Evolutionary conservation across 53 echinoderm and acorn worm species (phyloP).

Genomic region (Glandiceps talaboti): DNA sequence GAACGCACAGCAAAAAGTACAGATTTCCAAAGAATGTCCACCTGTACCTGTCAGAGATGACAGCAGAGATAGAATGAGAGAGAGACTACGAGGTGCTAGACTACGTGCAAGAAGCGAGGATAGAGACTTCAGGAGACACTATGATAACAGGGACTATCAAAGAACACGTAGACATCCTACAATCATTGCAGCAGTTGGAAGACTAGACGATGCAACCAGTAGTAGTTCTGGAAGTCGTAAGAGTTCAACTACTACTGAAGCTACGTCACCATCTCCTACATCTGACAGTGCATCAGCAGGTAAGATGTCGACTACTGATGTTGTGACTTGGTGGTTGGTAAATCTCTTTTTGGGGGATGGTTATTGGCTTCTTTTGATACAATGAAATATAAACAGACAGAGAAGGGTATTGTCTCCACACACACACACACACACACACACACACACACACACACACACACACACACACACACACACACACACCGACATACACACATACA

Average conservation of each 20-base stretch:
- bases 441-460: too few species aligned
- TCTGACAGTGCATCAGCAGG: neutral
- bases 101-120: neutral
- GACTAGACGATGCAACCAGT: neutral
- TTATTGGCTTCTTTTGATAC: too few species aligned
- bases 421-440: too few species aligned
- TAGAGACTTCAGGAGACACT: neutral
- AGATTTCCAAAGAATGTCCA: neutral
- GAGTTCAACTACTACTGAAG: neutral
- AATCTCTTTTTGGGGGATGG: too few species aligned
- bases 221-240: neutral
- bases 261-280: neutral
- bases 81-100: neutral
- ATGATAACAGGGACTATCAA: too few species aligned
- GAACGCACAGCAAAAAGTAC: neutral
- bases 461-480: too few species aligned
- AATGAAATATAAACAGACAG: too few species aligned
- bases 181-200: neutral
- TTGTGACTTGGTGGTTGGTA: too few species aligned
- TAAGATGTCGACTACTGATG: too few species aligned
- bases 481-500: too few species aligned
- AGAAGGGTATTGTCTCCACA: too few species aligned
- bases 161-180: neutral
- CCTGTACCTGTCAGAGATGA: neutral
- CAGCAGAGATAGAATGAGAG: neutral